Percentiles rank a stretch among this genome's conserved stretches.
These are phyloP conservation scores for Tetramorium bicarinatum DNA, from an alignment of 2,888 invertebrate genomes.

Conservation along the genomic window DNA sequence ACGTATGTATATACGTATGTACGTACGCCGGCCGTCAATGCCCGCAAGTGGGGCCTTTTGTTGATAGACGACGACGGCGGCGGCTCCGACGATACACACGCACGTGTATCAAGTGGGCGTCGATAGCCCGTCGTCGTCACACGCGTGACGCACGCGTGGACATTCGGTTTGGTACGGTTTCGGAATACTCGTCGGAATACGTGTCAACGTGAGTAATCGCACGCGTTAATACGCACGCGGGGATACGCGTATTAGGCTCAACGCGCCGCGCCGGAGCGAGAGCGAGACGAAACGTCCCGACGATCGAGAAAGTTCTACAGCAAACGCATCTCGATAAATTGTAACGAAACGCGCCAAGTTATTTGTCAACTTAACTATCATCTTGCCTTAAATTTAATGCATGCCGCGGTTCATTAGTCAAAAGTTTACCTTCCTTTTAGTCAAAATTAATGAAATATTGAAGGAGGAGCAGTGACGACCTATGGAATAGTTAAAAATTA, in stretches of 20 bases:
- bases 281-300: background rate
- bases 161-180: slow-evolving; percentile 19
- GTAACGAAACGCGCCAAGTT: background rate
- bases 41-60: slow-evolving; percentile 49
- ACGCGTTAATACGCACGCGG: slow-evolving; percentile 6
- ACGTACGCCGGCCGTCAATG: slow-evolving; percentile 44
- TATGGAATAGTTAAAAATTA: too few relatives aligned
- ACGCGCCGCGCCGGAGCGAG: background rate
- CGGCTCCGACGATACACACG: slow-evolving; percentile 1
- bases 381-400: background rate
- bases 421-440: too few relatives aligned
- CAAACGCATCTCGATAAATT: background rate
- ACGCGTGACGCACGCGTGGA: slow-evolving; percentile 51
- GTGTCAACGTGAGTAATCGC: slow-evolving; percentile 33
- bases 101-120: slow-evolving; percentile 37
- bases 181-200: slow-evolving; percentile 11
- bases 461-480: too few relatives aligned
- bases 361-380: too few relatives aligned
- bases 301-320: background rate
- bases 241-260: background rate
- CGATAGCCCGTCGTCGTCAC: slow-evolving; percentile 31
- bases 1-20: too few relatives aligned
- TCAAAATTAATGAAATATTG: too few relatives aligned
- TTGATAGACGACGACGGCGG: slow-evolving; percentile 47
- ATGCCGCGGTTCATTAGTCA: background rate